Conservation (phyloP, 1,140 invertebrate genomes). For the Drosophila dunni region DNA sequence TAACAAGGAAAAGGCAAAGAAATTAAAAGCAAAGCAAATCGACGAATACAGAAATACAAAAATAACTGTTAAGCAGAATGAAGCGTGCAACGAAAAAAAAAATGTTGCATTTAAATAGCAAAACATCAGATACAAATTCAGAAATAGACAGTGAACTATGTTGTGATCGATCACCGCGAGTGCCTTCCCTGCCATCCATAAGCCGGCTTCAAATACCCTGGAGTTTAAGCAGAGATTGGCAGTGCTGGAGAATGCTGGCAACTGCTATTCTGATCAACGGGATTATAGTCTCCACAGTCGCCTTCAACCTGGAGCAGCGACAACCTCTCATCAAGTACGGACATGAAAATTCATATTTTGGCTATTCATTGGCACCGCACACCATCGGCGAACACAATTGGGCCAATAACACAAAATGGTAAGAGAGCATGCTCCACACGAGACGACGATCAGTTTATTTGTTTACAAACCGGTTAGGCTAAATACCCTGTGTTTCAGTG, state of each 20-base stretch:
- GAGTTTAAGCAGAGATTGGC: not conserved
- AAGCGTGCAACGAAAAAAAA: slow-evolving; percentile 3
- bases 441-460: slow-evolving; percentile 1
- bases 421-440: slow-evolving; percentile 27
- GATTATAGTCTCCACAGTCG: not conserved
- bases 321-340: slow-evolving; percentile 79
- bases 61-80: not conserved
- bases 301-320: slow-evolving; percentile 78
- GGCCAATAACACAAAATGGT: slow-evolving; percentile 81
- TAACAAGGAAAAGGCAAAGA: not conserved
- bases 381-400: slow-evolving; percentile 72
- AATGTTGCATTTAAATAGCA: not conserved
- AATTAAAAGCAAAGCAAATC: slow-evolving; percentile 2
- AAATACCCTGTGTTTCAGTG: not conserved
- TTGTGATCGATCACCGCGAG: not conserved
- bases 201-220: not conserved
- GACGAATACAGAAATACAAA: not conserved
- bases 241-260: not conserved
- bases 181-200: not conserved
- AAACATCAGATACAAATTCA: not conserved
- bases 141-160: not conserved
- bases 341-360: slow-evolving; percentile 72
- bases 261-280: not conserved
- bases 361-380: slow-evolving; percentile 81
- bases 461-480: slow-evolving; percentile 14